Base-by-base conservation (phyloP, 2,888 invertebrate species). In the Leptogaster cylindrica region DNA sequence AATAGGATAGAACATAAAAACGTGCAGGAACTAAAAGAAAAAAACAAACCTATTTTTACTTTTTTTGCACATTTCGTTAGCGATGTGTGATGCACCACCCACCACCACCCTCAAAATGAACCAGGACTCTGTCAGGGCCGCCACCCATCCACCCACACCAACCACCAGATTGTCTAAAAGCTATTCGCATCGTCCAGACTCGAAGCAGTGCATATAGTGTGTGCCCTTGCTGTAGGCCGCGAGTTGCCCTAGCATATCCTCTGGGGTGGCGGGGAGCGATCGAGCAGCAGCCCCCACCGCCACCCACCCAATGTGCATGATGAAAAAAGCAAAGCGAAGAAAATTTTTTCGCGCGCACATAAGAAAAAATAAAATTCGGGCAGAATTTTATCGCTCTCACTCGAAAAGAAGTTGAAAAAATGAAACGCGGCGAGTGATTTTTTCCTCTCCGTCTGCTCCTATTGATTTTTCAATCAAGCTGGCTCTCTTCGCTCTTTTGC, bases 381-480 rank as follows among this genome's bases (percentile, higher is more conserved):
- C 52, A 25, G 46, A 46, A 20, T 33, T 55, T 36, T 39, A 39
- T 39, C 55, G 55, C 55, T 55, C 55, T 55, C 55, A 55, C 55
- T 55, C 55, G 55, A 20, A 55, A 55, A 39, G 39, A 44, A 46
- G 20, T 46, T 18, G 44, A 63, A 63, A 63, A 63, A 63, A 63
- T 75, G 55, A 55, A 55, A 55, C 55, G 55, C 39, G 55, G 55
- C 55, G 55, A 55, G 55, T 55, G 55, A 55, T 55, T 55, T 55
- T 55, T 55, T 55, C 55, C 55, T 52, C 55, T 55, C 55, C 73
- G 81, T 80, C 81, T 81, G 81, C 78, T 79, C 76, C 79, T 81
- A 81, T 81, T 79, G 81, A 81, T 81, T 81, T 81, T 81, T 78
- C 78, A 74, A 74, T 74, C 73, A 74, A 70, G 66, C 55, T 23